These are phyloP conservation scores for Etheostoma perlongum DNA, from an alignment of 2,797 vertebrate species.

Conservation along the genomic window DNA sequence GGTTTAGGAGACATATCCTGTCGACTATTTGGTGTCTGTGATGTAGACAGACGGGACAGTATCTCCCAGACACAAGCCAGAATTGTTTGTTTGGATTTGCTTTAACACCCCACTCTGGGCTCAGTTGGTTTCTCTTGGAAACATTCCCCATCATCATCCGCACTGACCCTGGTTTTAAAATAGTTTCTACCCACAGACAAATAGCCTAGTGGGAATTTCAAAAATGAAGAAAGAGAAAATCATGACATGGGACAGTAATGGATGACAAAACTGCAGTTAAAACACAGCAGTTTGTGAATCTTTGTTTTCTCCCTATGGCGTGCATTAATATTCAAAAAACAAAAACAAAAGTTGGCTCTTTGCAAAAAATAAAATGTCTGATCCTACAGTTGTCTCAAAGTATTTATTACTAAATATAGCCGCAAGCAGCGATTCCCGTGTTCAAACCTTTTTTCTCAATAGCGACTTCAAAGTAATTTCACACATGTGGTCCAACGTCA, in stretches of 20 bases:
- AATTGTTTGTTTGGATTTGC: conserved; percentile 76
- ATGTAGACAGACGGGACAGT: conserved; percentile 60
- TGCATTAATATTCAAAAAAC: conserved; percentile 19
- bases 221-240: conserved; percentile 60
- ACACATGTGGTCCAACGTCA: too few relatives aligned
- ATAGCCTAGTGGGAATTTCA: conserved; percentile 61
- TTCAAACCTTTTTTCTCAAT: too few relatives aligned
- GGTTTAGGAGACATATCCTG: conserved; percentile 54
- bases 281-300: conserved; percentile 33
- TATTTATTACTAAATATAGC: background rate
- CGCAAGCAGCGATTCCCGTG: too few relatives aligned
- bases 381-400: conserved; percentile 14
- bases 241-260: conserved; percentile 43
- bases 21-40: conserved; percentile 53
- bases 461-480: too few relatives aligned
- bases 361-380: background rate
- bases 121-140: conserved; percentile 66
- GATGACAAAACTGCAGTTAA: conserved; percentile 41
- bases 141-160: conserved; percentile 57
- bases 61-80: conserved; percentile 65
- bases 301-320: conserved; percentile 25
- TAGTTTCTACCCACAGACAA: conserved; percentile 67
- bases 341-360: conserved; percentile 12
- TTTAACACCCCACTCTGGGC: conserved; percentile 69
- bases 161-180: conserved; percentile 75